Evolutionary conservation across 2,113 vertebrate genomes (phyloP), one percentile per base, ranked within the genome.

Genomic region (Epinephelus fuscoguttatus): DNA sequence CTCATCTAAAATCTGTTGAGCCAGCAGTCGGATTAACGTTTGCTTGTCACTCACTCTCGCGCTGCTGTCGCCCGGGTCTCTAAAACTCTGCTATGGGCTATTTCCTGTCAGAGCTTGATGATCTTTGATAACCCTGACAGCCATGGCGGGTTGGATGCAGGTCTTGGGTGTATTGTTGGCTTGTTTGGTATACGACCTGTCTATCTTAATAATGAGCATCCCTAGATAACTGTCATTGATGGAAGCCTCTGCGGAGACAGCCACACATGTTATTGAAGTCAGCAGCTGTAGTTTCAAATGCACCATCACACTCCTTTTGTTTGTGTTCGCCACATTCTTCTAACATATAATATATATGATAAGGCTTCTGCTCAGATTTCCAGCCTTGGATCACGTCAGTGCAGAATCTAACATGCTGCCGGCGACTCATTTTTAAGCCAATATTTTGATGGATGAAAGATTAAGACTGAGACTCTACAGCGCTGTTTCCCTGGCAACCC

Each of bases 401-500:
- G 69, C 73, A 66, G 82, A 71, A 56, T 42, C 15, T 75, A 83
- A 63, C 67, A 62, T 69, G 81, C 87, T 84, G 86, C 81, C 4
- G 59, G 80, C 76, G 49, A 75, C 77, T 89, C 61, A 60, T 91
- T 90, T 88, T 86, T 71, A 85, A 88, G 78, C 84, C 80, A 87
- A 68, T 86, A 76, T 91, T 92, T 93, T 93, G 87, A 94, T 93
- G 83, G 89, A 93, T 92, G 82, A 91, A 86, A 92, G 85, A 89
- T 93, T 91, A 89, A 81, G 78, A 77, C 71, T 30, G 75, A 79
- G 85, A 87, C 90, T 93, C 87, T 66, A 82, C 86, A 70, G 83
- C 83, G 60, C 89, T 88, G 95, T 96, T 95, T 94, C 95, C 93
- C 61, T 95, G 93, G 95, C 93, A 95, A 95, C 95, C 81, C 14